Base-by-base conservation (phyloP, 2,888 invertebrate genomes). In the Ophion ellenae region DNA sequence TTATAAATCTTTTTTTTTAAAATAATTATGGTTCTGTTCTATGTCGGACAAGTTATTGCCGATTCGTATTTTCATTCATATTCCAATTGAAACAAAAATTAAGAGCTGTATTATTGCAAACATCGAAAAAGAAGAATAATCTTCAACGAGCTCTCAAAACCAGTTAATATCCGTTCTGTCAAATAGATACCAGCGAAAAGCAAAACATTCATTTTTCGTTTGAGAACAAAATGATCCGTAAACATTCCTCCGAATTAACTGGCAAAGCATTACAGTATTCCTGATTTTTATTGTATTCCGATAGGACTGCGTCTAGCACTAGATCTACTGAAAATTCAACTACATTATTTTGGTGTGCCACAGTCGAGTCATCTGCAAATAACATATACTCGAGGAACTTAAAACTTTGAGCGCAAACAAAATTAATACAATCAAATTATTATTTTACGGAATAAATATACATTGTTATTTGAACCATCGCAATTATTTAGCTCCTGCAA, bases 391-490 rank as follows among this genome's bases (percentile, higher is more conserved):
- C 14, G 14, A 14, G 53, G 17, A 17, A 53, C 53, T 5, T 53
- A 5, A 17, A 53, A 53, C 17, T 17, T 53, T 5, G 53, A 53
- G 53, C 14, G 53, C 14, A 17, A 53, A 53, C 53, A 53, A 53
- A 53, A 17, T 53, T 2, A 53, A 14, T 53, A 2, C 53, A 53
- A 53, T 17, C 17, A 17, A 17, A 63, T 28, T 63, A 28, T 24
- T 63, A 63, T 63, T 63, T 63, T 63, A 20, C 24, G 63, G 11
- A 63, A 24, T 63, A 28, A 63, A 63, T 20, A 63, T 63, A 63
- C 20, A 63, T 63, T 20, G 53, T 53, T 53, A 14, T 53, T 53
- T 14, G 53, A 53, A 53, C 17, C 5, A 53, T 53, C 17, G 14
- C 14, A 53, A 53, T 53, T 53, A 2, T 53, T 53, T 53, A 53